Conservation (phyloP, 2,113 vertebrate species). For the Ictidomys tridecemlineatus region DNA sequence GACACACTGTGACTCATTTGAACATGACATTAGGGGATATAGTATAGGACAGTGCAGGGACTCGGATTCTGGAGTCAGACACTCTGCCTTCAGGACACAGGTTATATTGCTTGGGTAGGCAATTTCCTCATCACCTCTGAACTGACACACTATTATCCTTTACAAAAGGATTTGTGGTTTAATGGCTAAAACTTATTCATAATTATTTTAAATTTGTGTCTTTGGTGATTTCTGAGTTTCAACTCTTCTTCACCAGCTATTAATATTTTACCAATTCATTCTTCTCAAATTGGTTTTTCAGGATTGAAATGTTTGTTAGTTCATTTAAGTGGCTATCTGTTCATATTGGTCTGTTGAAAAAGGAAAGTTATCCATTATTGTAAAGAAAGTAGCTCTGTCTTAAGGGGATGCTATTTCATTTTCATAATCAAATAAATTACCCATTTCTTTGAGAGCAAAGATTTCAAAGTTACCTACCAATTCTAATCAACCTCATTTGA, state of each 20-base stretch:
- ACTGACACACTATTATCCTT: background rate
- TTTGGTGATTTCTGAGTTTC: conserved; percentile 1
- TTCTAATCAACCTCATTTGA: background rate
- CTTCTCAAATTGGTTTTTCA: conserved; percentile 6
- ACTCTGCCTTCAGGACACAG: background rate
- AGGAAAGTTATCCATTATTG: background rate
- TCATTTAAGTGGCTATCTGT: conserved; percentile 1
- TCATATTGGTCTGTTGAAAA: conserved; percentile 9
- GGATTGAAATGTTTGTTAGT: conserved; percentile 23
- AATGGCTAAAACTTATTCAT: background rate
- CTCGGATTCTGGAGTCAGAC: background rate
- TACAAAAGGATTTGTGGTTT: background rate
- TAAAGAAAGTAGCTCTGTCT: background rate
- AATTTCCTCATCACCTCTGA: background rate
- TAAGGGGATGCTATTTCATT: conserved; percentile 37
- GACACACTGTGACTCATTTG: background rate
- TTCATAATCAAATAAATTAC: background rate
- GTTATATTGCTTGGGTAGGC: background rate
- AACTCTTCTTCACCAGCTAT: background rate
- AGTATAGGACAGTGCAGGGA: background rate
- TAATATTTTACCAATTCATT: conserved; percentile 42
- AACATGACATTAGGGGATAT: background rate
- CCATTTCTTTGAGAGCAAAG: conserved; percentile 41
- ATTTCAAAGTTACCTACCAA: background rate
- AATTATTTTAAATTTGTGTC: conserved; percentile 30